A percentile compares a stretch with the other conserved stretches of the same genome.
phyloP scores from a whole-genome alignment of 2,888 invertebrate species.

The Hofmannophila pseudospretella region DNA sequence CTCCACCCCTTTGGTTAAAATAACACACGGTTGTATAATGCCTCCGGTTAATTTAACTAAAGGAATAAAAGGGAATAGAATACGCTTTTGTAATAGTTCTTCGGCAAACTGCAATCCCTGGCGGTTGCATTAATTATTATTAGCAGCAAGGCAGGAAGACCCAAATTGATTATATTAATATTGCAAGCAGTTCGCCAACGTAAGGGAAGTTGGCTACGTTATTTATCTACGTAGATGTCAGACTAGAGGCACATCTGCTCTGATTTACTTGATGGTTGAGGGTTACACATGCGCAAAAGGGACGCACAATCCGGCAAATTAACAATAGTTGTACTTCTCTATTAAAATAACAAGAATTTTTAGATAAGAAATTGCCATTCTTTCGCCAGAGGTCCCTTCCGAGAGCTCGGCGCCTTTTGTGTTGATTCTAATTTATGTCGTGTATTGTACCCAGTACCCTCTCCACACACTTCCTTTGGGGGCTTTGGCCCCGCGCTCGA shows the following conservation, averaged over 20 bases:
- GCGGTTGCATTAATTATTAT: slow-evolving; percentile 33
- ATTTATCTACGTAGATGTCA: slow-evolving; percentile 43
- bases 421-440: slow-evolving; percentile 76
- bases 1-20: slow-evolving; percentile 9
- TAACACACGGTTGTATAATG: slow-evolving; percentile 14
- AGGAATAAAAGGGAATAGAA: slow-evolving; percentile 20
- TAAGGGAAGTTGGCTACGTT: slow-evolving; percentile 35
- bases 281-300: slow-evolving; percentile 42
- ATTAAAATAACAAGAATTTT: slow-evolving; percentile 65
- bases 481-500: slow-evolving; percentile 50
- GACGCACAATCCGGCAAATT: slow-evolving; percentile 51
- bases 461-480: slow-evolving; percentile 69
- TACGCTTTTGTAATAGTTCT: slow-evolving; percentile 13
- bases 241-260: slow-evolving; percentile 63
- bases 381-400: slow-evolving; percentile 70
- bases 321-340: slow-evolving; percentile 60
- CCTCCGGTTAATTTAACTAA: slow-evolving; percentile 33
- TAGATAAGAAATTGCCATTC: slow-evolving; percentile 75
- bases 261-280: slow-evolving; percentile 44
- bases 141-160: slow-evolving; percentile 26
- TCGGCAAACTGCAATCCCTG: slow-evolving; percentile 22
- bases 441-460: slow-evolving; percentile 68
- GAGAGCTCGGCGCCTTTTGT: slow-evolving; percentile 69
- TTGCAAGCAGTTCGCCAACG: slow-evolving; percentile 32
- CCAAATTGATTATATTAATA: slow-evolving; percentile 51